A percentile compares a stretch with the other conserved stretches of the same genome.
These are phyloP conservation scores for Rhinophrynus dorsalis DNA, from an alignment of 2,797 vertebrate genomes.

Conservation along the genomic window DNA sequence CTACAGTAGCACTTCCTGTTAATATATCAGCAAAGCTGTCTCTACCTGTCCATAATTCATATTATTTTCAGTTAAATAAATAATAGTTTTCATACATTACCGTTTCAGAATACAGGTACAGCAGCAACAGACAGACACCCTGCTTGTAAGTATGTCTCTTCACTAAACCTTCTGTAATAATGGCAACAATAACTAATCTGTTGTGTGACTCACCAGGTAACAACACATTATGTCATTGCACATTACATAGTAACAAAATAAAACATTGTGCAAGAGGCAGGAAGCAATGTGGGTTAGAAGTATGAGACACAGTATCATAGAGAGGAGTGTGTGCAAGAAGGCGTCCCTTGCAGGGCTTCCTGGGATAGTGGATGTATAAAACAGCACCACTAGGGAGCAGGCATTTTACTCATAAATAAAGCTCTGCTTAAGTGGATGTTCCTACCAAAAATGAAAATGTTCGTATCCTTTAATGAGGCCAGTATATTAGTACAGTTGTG, in stretches of 20 bases:
- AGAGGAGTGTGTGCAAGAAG: background rate
- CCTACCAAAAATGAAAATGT: no score
- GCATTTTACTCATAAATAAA: no score
- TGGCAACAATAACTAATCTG: no score
- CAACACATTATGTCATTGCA: background rate
- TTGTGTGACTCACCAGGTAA: constrained; percentile 23
- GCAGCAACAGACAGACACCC: background rate
- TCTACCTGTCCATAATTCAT: no score
- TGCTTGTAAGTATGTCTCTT: background rate
- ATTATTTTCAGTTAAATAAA: no score
- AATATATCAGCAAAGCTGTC: no score
- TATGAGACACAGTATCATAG: background rate
- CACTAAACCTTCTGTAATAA: no score
- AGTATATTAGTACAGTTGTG: no score
- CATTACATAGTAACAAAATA: constrained; percentile 9
- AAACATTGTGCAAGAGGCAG: background rate
- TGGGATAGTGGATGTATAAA: constrained; percentile 6
- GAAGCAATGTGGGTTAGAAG: background rate
- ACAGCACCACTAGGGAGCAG: constrained; percentile 8
- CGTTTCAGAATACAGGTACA: background rate
- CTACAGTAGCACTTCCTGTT: no score
- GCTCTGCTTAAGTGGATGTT: no score
- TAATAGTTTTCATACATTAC: no score
- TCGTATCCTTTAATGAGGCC: no score
- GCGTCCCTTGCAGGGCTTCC: background rate